A percentile compares a stretch with the other conserved stretches of the same genome.
Evolutionary conservation across 2,888 invertebrate genomes (phyloP).

Genomic region (Nemotelus nigrinus): DNA sequence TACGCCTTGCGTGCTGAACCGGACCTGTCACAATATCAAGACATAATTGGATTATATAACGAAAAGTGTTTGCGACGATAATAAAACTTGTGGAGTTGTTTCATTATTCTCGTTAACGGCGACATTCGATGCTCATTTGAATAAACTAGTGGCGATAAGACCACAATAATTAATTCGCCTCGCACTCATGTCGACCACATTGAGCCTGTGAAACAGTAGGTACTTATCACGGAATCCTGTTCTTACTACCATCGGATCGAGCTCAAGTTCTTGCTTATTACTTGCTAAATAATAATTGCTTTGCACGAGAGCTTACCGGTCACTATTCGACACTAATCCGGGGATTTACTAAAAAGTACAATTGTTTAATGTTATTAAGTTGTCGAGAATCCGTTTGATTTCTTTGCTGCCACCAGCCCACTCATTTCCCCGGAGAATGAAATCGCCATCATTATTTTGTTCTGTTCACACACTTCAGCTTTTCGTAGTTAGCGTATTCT

Average conservation of each 20-base stretch:
- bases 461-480: neutral
- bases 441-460: neutral
- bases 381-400: constrained; percentile 35
- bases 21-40: constrained; percentile 45
- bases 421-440: neutral
- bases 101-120: constrained; percentile 8
- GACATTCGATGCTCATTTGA: constrained; percentile 26
- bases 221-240: neutral
- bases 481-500: neutral
- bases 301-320: neutral
- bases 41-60: constrained; percentile 50
- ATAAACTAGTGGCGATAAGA: constrained; percentile 37
- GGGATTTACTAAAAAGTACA: constrained; percentile 35
- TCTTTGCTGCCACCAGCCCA: neutral
- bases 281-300: constrained; percentile 4
- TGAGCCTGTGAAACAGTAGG: neutral
- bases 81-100: constrained; percentile 24
- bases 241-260: neutral
- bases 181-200: constrained; percentile 6
- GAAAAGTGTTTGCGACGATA: constrained; percentile 48
- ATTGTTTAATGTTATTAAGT: constrained; percentile 37
- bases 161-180: constrained; percentile 35
- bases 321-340: constrained; percentile 33
- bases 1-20: constrained; percentile 42
- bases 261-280: constrained; percentile 8